phyloP scores from a whole-genome alignment of 2,797 vertebrate genomes.

The Bucorvus abyssinicus region DNA sequence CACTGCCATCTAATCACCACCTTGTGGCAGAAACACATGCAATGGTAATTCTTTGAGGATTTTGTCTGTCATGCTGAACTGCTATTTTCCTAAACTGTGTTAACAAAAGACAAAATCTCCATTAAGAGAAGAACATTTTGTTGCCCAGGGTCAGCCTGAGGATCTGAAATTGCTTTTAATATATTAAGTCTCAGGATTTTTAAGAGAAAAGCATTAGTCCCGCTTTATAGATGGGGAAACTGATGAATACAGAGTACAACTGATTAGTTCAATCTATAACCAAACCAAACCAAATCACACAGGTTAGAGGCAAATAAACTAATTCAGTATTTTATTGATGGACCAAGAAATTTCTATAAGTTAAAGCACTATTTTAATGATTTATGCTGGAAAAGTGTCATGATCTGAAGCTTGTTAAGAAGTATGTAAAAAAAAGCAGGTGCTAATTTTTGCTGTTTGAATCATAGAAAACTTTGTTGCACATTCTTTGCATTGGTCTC shows the following conservation, averaged over 20 bases:
- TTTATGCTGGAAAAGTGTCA: not conserved
- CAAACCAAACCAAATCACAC: not conserved
- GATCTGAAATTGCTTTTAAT: conserved; percentile 23
- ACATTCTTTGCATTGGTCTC: not conserved
- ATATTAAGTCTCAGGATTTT: not conserved
- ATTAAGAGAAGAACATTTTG: conserved; percentile 13
- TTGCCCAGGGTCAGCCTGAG: not conserved
- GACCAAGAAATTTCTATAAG: not conserved
- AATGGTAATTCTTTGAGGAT: conserved; percentile 11
- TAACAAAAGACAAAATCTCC: conserved; percentile 28
- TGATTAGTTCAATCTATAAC: not conserved
- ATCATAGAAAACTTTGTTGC: not conserved
- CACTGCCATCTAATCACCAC: conserved; percentile 43
- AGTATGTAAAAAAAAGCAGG: not conserved
- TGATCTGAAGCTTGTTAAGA: not conserved
- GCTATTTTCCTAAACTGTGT: not conserved
- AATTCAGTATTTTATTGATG: not conserved
- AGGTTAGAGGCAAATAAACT: not conserved
- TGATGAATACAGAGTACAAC: not conserved
- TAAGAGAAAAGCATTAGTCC: not conserved
- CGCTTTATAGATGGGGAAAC: not conserved
- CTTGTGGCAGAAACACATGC: conserved; percentile 15
- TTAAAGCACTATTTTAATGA: not conserved
- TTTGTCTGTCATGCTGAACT: not conserved
- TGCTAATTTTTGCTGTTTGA: not conserved